Base-by-base conservation (phyloP, 2,113 vertebrate species). In the Triplophysa siluroides region DNA sequence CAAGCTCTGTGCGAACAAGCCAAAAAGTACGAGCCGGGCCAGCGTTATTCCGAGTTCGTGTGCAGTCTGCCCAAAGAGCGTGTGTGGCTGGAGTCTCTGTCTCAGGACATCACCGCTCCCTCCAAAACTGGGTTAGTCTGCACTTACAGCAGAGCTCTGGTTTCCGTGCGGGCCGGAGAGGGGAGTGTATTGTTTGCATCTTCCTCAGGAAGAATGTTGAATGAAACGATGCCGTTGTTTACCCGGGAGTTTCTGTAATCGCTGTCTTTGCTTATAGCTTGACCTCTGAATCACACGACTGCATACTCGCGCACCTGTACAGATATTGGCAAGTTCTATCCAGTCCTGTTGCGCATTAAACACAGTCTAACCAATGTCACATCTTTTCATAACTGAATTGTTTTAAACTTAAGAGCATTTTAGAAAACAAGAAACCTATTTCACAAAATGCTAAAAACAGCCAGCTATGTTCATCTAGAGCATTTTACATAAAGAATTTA, bases 1-100 rank as follows among this genome's bases (percentile, higher is more conserved):
- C 96, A 96, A 88, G 91, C 93, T 23, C 91, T 97, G 38, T 95
- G 92, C 86, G 96, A 97, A 73, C 94, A 84, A 79, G 94, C 94
- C 88, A 99, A 98, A 87, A 86, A 94, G 67, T 98, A 98, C 83
- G 95, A 98, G 63, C 96, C 96, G 4, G 97, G 97, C 16, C 94
- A 96, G 60, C 94, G 95, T 77, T 99, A 96, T 81, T 95, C 91
- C 0, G 94, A 97, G 74, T 99, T 98, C 79, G 95, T 96, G 76
- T 94, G 94, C 80, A 96, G 89, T 83, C 90, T 98, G 73, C 91
- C 94, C 52, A 90, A 88, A 80, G 90, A 91, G 54, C 88, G 81
- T 0, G 29, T 91, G 21, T 89, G 88, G 74, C 84, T 92, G 16
- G 93, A 95, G 84, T 88, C 92, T 2, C 88, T 89, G 62, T 94